Base-by-base conservation (phyloP, 2,113 vertebrate genomes). In the Synodontis membranacea region DNA sequence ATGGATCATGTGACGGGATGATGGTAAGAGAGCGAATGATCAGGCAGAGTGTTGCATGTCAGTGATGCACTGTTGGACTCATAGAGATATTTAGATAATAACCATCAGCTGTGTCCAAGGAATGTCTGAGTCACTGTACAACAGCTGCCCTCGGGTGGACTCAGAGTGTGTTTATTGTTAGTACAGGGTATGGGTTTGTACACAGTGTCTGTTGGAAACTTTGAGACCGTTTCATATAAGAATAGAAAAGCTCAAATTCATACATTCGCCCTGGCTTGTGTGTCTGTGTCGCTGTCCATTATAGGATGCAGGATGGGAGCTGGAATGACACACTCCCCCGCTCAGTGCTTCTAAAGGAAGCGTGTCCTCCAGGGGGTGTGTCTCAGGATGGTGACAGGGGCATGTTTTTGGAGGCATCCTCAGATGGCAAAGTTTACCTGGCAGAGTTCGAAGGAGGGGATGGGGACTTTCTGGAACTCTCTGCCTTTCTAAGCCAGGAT, bases 401-500 rank as follows among this genome's bases (percentile, higher is more conserved):
- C 2, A 62, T 92, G 82, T 94, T 94, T 92, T 96, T 96, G 2
- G 96, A 97, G 90, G 94, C 95, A 0, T 95, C 96, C n/a, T 95
- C 94, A 81, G 94, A 95, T 75, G 93, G 90, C 5, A 96, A 96
- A 70, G 94, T 95, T 72, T 96, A 95, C 93, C 90, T 92, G 37
- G 93, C 96, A 64, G 96, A 97, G 80, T 74, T 94, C 88, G 95
- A 95, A 79, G 95, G 95, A 84, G 93, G 88, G 82, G 95, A 95
- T 0, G 92, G 91, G 80, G 92, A 92, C 90, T 96, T 96, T 91
- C 93, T 95, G 2, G 96, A 94, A 86, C 95, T 99, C 6, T 97
- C 97, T 74, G 96, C 96, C 48, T 99, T 99, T 89, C 95, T 99
- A 88, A 99, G 93, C 76, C 96, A 96, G 90, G 98, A 99, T 0